phyloP scores from a whole-genome alignment of 2,888 invertebrate genomes.

The Clepsis dumicolana region DNA sequence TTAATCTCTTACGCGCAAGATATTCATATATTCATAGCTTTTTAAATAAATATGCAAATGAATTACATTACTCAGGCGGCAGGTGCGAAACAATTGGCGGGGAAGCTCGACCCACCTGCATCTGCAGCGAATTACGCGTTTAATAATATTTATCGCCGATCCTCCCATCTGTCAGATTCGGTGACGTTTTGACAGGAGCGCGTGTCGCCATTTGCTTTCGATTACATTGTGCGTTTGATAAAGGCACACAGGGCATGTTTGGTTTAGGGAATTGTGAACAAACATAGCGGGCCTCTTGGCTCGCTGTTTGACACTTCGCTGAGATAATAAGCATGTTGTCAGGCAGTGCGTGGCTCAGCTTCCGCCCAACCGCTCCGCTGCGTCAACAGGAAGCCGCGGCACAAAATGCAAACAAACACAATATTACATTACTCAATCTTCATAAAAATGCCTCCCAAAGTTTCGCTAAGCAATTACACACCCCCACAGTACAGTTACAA shows the following conservation, averaged over 20 bases:
- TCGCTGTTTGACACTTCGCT: conserved; percentile 49
- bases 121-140: conserved; percentile 21
- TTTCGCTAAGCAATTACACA: conserved; percentile 26
- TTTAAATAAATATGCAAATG: conserved; percentile 43
- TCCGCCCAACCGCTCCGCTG: conserved; percentile 4
- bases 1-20: conserved; percentile 29
- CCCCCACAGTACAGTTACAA: conserved; percentile 12
- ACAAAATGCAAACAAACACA: conserved; percentile 7
- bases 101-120: conserved; percentile 31
- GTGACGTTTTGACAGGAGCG: conserved; percentile 44
- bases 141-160: conserved; percentile 34
- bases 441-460: conserved; percentile 15
- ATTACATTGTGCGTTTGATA: conserved; percentile 43
- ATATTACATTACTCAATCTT: not conserved
- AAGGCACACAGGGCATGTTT: conserved; percentile 46
- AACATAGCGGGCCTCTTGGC: conserved; percentile 50
- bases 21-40: conserved; percentile 42
- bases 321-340: conserved; percentile 49
- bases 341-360: not conserved
- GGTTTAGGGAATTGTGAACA: conserved; percentile 52
- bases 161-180: conserved; percentile 41
- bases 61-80: conserved; percentile 35
- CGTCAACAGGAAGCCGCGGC: conserved; percentile 15
- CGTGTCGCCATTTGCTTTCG: conserved; percentile 48
- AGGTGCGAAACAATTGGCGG: conserved; percentile 43